Evolutionary conservation across 2,888 invertebrate species (phyloP).

Genomic region (Hirtodrosophila histrioides): DNA sequence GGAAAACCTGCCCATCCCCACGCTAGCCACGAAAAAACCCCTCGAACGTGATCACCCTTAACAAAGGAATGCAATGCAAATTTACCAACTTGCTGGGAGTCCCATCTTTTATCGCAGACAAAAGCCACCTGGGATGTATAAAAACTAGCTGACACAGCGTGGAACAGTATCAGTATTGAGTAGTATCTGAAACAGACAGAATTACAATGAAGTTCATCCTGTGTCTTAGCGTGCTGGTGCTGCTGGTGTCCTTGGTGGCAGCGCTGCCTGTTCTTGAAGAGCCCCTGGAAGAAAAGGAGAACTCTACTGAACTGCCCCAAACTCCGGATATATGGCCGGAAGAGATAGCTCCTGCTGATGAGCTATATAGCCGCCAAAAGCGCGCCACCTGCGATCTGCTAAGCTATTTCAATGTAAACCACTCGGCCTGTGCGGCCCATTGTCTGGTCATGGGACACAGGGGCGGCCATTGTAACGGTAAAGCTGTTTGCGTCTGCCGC

Average conservation of each 20-base stretch:
- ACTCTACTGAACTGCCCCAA: too few relatives aligned
- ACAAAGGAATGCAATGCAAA: too few relatives aligned
- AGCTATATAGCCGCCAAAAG: conserved; percentile 74
- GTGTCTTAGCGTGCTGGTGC: conserved; percentile 17
- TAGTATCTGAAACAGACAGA: not conserved
- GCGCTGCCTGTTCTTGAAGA: conserved; percentile 30
- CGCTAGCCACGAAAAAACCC: too few relatives aligned
- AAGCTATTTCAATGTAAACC: conserved; percentile 61
- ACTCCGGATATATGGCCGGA: not conserved
- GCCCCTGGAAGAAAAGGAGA: not conserved
- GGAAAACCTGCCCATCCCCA: too few relatives aligned
- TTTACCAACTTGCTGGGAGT: too few relatives aligned
- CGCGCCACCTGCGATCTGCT: conserved; percentile 85
- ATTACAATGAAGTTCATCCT: conserved; percentile 38
- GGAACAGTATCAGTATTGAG: not conserved
- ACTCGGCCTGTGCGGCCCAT: conserved; percentile 84
- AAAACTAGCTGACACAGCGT: not conserved
- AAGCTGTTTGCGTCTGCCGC: conserved; percentile 82
- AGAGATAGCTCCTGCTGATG: not conserved
- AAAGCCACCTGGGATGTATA: conserved; percentile 16
- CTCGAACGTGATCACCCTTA: too few relatives aligned
- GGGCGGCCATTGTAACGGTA: conserved; percentile 83
- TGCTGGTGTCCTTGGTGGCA: conserved; percentile 27
- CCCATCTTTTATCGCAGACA: not conserved
- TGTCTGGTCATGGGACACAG: conserved; percentile 78